These are phyloP conservation scores for Pantala flavescens DNA, from an alignment of 1,140 invertebrate species.

Conservation along the genomic window DNA sequence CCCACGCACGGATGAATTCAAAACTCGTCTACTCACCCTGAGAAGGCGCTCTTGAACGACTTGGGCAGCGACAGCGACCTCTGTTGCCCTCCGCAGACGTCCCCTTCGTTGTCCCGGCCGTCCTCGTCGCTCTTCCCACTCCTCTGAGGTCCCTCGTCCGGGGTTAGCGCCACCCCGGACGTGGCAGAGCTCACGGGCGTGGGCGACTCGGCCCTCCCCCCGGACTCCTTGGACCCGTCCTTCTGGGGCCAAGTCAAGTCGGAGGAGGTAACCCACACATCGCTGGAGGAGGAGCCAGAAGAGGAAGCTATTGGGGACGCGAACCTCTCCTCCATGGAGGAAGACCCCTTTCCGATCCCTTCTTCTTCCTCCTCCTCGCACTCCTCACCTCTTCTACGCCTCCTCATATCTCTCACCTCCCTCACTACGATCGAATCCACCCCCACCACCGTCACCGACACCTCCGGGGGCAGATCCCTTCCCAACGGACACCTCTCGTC, in stretches of 20 bases:
- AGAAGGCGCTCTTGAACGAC: slow-evolving; percentile 39
- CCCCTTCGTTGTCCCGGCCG: slow-evolving; percentile 28
- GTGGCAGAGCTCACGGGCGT: slow-evolving; percentile 39
- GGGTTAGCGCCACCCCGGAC: slow-evolving; percentile 22
- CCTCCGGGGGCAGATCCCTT: background rate
- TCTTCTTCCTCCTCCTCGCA: slow-evolving; percentile 12
- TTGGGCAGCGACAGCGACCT: slow-evolving; percentile 51
- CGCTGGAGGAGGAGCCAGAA: slow-evolving; percentile 32
- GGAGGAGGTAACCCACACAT: slow-evolving; percentile 43
- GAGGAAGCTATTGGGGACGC: slow-evolving; percentile 23
- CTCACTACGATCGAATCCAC: slow-evolving; percentile 8
- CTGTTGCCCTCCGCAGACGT: slow-evolving; percentile 38
- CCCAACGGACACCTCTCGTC: slow-evolving; percentile 2
- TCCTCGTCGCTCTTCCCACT: slow-evolving; percentile 41
- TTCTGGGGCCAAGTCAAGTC: slow-evolving; percentile 40
- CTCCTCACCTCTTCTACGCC: slow-evolving; percentile 11
- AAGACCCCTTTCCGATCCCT: slow-evolving; percentile 21
- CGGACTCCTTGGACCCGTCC: background rate
- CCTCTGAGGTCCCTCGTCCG: slow-evolving; percentile 16
- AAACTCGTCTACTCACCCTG: slow-evolving; percentile 28
- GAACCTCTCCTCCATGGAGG: slow-evolving; percentile 19
- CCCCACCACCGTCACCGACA: background rate
- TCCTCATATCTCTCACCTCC: slow-evolving; percentile 16
- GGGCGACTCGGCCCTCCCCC: slow-evolving; percentile 21
- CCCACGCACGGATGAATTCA: too few species aligned